Percentiles rank a stretch among this genome's conserved stretches.
Conservation (phyloP, 92 coral and sea anemone species). For the Epizoanthus scotinus region DNA sequence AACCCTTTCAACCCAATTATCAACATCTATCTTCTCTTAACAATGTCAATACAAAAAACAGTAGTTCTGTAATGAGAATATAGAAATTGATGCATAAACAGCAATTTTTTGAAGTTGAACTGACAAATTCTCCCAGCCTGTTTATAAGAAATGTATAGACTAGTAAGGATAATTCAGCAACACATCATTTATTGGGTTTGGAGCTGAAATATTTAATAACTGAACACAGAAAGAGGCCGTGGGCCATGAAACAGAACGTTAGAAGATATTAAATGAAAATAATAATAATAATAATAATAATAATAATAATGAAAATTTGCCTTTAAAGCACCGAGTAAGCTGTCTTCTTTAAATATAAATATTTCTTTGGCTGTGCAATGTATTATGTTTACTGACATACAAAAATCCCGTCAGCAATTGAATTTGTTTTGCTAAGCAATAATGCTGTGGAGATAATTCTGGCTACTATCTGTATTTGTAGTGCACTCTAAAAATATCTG, state of each 20-base stretch:
- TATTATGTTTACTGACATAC: conserved; percentile 4
- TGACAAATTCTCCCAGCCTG: too few relatives aligned
- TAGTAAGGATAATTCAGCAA: too few relatives aligned
- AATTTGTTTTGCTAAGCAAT: neutral
- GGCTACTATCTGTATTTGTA: neutral
- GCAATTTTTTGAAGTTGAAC: too few relatives aligned
- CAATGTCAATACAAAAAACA: too few relatives aligned
- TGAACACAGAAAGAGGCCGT: neutral
- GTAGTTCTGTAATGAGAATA: too few relatives aligned
- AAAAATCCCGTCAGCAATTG: neutral
- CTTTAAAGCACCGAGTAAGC: conserved; percentile 1
- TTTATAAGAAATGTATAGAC: too few relatives aligned
- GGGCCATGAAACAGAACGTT: neutral
- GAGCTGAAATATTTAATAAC: too few relatives aligned
- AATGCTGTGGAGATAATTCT: neutral
- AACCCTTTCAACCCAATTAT: too few relatives aligned
- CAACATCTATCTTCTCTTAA: too few relatives aligned
- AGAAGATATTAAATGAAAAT: neutral
- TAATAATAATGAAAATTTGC: neutral
- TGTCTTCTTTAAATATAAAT: conserved; percentile 7
- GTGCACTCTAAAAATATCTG: neutral
- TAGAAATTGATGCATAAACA: too few relatives aligned
- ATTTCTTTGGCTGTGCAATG: conserved; percentile 11
- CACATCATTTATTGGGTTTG: too few relatives aligned
- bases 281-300: too few relatives aligned